Conservation (phyloP, 2,888 invertebrate species). For the Amphipyra tragopoginis region DNA sequence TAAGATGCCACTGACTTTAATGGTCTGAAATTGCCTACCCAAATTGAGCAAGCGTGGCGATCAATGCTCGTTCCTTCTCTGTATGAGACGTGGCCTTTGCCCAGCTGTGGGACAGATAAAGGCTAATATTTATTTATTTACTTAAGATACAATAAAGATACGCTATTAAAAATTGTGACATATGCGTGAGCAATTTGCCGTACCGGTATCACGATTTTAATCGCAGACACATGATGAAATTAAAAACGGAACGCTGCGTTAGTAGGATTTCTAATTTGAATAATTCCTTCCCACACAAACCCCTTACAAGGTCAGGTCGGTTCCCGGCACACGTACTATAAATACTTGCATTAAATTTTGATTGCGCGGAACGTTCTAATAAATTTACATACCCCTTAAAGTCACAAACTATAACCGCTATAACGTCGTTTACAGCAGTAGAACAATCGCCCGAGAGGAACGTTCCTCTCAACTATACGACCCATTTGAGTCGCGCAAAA, state of each 20-base stretch:
- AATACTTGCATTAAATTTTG: slow-evolving; percentile 33
- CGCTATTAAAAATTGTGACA: neutral
- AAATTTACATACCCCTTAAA: slow-evolving; percentile 2
- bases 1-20: too few species aligned
- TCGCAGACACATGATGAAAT: slow-evolving; percentile 19
- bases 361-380: slow-evolving; percentile 16
- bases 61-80: too few species aligned
- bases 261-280: slow-evolving; percentile 39
- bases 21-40: too few species aligned
- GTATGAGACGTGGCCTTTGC: too few species aligned
- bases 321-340: slow-evolving; percentile 8
- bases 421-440: too few species aligned
- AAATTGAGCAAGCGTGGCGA: too few species aligned
- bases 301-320: slow-evolving; percentile 20
- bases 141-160: too few species aligned
- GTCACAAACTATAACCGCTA: neutral
- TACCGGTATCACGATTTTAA: slow-evolving; percentile 11
- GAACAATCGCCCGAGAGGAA: too few species aligned
- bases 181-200: neutral
- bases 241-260: slow-evolving; percentile 21
- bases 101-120: too few species aligned
- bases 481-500: neutral
- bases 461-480: too few species aligned
- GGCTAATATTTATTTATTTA: too few species aligned
- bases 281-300: slow-evolving; percentile 29